Evolutionary conservation across 2,113 vertebrate species (phyloP).

Genomic region (Mastomys natalensis): DNA sequence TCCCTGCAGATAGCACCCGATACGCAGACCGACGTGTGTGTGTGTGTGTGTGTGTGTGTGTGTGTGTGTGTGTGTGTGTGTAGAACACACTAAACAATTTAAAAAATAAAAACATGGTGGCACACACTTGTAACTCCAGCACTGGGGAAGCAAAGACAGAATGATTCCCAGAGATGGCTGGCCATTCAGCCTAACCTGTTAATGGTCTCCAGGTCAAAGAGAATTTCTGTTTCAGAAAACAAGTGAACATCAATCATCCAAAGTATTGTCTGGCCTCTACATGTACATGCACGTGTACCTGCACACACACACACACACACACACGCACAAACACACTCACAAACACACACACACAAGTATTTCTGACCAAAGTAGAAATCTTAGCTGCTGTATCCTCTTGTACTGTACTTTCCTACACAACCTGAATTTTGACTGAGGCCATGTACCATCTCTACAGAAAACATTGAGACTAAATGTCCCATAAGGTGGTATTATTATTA

Average conservation of each 20-base stretch:
- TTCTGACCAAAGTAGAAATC: not conserved
- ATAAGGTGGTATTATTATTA: not conserved
- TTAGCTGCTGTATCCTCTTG: not conserved
- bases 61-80: too few species aligned
- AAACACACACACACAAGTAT: not conserved
- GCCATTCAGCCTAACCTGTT: not conserved
- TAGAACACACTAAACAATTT: not conserved
- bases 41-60: too few species aligned
- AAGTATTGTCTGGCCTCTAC: not conserved
- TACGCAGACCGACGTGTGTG: too few species aligned
- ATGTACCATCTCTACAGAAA: not conserved
- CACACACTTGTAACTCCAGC: not conserved
- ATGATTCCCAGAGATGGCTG: not conserved
- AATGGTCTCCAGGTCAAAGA: not conserved
- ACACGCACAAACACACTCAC: not conserved
- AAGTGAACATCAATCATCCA: not conserved
- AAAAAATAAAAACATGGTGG: not conserved
- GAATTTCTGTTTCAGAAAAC: not conserved
- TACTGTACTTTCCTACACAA: not conserved
- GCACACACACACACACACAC: not conserved
- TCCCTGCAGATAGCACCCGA: too few species aligned
- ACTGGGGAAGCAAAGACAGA: not conserved
- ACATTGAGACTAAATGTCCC: not conserved
- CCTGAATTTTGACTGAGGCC: not conserved
- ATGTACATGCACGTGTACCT: not conserved